Evolutionary conservation across 2,797 vertebrate species (phyloP), one percentile per base, ranked within the genome.

Genomic region (Iguana delicatissima): DNA sequence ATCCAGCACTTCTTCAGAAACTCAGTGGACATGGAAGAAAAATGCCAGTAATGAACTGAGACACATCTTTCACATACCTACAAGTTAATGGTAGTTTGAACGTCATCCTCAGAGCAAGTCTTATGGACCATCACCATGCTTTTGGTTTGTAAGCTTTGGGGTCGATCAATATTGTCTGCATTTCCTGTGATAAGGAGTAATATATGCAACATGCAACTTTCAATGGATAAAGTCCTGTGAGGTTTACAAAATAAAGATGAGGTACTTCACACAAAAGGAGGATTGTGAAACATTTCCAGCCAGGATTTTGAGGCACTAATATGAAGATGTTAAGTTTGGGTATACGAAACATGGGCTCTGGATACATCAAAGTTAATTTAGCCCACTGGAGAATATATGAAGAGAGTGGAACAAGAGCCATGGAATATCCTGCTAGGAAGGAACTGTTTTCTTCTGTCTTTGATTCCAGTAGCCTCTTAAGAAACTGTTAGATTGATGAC

Each of bases 261-360:
- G 94, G 86, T 85, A 89, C 84, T 90, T 94, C 93, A 93, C 91
- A 85, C 91, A 86, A 79, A 92, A 93, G 94, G 93, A 95, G 94
- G 92, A 93, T 95, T 94, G 94, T 86, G 93, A 93, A 95, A 94
- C 81, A 93, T 95, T 95, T 96, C 94, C 93, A 94, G 91, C 94
- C 92, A 94, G 95, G 92, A 93, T 91, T 93, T 93, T 92, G 91
- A 92, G 86, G 89, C 69, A 92, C 85, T 93, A 94, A 95, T 95
- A 95, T 93, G 94, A 94, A 95, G 91, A 95, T 88, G 77, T 85
- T 92, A 95, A 83, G 91, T 94, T 96, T 95, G 93, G 93, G 80
- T 90, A 93, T 42, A 92, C 91, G 86, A 92, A 88, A 93, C 73
- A 26, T 94, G 94, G 94, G 92, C 93, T 95, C 92, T 92, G 94